Conservation (phyloP, 2,113 vertebrate species). For the Ursus arctos region DNA sequence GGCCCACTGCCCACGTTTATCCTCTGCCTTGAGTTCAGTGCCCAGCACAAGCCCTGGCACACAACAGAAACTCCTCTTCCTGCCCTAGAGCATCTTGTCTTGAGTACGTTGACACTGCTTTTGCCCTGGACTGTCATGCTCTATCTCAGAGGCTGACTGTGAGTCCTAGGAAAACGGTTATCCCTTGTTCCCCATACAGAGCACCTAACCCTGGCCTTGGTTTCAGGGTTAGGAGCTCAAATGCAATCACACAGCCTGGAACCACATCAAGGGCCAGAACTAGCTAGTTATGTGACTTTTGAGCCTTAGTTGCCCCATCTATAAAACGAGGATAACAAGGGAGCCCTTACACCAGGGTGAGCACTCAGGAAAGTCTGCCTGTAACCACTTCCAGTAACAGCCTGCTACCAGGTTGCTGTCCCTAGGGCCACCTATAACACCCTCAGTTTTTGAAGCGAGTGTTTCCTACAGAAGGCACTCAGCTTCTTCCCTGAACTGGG, state of each 20-base stretch:
- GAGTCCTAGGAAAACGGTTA: background rate
- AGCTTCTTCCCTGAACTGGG: background rate
- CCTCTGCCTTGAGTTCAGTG: background rate
- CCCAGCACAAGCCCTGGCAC: background rate
- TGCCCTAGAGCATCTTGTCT: background rate
- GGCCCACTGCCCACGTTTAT: background rate
- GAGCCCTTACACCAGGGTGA: background rate
- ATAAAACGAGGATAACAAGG: background rate
- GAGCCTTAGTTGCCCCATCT: background rate
- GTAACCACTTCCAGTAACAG: background rate
- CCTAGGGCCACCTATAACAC: background rate
- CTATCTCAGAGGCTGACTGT: background rate
- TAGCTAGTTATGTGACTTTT: background rate
- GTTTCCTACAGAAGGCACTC: background rate
- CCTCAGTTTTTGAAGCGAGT: background rate
- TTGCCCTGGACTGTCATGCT: background rate
- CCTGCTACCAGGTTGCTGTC: background rate
- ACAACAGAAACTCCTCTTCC: background rate
- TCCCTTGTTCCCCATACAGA: background rate
- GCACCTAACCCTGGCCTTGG: background rate
- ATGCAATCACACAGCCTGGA: background rate
- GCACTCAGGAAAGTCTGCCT: background rate
- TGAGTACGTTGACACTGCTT: background rate
- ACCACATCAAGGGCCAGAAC: background rate
- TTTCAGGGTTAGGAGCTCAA: background rate